Base-by-base conservation (phyloP, 1,140 invertebrate genomes). In the Sycophaga agraensis region DNA sequence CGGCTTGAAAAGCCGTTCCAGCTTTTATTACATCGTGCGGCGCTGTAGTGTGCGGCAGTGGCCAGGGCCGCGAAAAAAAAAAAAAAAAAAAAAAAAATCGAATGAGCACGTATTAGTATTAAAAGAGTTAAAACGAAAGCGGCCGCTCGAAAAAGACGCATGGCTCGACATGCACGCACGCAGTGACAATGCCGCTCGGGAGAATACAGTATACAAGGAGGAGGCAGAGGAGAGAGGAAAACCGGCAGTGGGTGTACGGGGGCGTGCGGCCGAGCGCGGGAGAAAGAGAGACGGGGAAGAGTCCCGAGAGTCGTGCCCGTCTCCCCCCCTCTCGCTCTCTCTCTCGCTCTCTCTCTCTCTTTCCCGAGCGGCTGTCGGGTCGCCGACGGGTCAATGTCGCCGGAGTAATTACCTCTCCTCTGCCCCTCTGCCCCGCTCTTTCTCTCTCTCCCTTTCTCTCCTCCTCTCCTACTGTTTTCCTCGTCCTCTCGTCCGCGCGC, bases 351-450 rank as follows among this genome's bases (percentile, higher is more conserved):
- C 14, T 11, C 35, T 39, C 14, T 39, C 35, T 39, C 14, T 11
- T 39, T 11, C 6, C 19, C 9, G n/a, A 37, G 50, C 19, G 22
- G 17, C 14, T 71, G 70, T 70, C 67, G 70, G 72, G 72, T 73
- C 72, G 69, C 67, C 70, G 67, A 68, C 68, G 69, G 70, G 73
- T 73, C 72, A 75, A 75, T 73, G 72, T 73, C 72, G 70, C 69
- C 69, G 67, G 70, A 70, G 71, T 73, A 75, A 75, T 75, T 73
- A 73, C 72, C 72, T 70, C 68, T 67, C 66, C 65, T 53, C 28
- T 45, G 35, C 56, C 62, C 8, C 4, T 37, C 19, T 17, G 12
- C n/a, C 34, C 22, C 14, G 14, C 35, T 39, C 37, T 56, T 55
- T 14, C 55, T 61, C 45, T 26, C 35, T 51, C 48, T 64, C 59